These are phyloP conservation scores for Hartigia nigra DNA, from an alignment of 2,888 invertebrate genomes.

Conservation along the genomic window DNA sequence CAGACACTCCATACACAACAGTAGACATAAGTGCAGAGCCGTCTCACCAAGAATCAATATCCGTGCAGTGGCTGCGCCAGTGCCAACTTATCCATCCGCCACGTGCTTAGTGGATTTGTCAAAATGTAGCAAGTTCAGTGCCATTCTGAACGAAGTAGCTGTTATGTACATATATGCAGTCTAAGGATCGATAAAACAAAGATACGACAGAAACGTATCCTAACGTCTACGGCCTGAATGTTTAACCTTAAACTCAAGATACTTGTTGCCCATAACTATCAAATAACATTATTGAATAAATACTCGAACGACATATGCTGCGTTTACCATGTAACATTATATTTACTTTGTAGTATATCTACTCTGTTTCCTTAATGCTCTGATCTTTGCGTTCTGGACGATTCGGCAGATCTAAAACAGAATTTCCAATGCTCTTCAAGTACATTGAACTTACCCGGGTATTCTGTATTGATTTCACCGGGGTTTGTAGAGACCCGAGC, in stretches of 20 bases:
- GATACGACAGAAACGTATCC: background rate
- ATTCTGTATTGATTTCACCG: conserved; percentile 59
- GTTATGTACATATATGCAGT: background rate
- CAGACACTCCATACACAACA: background rate
- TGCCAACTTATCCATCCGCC: background rate
- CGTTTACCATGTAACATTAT: background rate
- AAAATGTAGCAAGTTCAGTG: conserved; percentile 18
- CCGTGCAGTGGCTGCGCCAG: background rate
- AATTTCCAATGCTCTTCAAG: conserved; percentile 22
- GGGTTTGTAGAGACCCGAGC: conserved; percentile 39
- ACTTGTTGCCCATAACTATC: background rate
- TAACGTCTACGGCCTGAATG: background rate
- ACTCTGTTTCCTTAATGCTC: background rate
- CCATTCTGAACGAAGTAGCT: background rate
- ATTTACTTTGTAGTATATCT: background rate
- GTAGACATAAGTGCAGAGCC: background rate
- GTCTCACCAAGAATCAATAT: background rate
- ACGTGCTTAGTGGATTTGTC: conserved; percentile 7
- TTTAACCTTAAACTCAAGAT: background rate
- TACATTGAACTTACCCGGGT: conserved; percentile 57
- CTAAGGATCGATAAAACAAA: background rate
- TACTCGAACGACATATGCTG: background rate
- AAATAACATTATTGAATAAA: background rate
- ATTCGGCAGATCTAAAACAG: background rate
- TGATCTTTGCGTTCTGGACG: background rate